Base-by-base conservation (phyloP, 1,140 invertebrate genomes). In the Drosophila pseudoobscura region DNA sequence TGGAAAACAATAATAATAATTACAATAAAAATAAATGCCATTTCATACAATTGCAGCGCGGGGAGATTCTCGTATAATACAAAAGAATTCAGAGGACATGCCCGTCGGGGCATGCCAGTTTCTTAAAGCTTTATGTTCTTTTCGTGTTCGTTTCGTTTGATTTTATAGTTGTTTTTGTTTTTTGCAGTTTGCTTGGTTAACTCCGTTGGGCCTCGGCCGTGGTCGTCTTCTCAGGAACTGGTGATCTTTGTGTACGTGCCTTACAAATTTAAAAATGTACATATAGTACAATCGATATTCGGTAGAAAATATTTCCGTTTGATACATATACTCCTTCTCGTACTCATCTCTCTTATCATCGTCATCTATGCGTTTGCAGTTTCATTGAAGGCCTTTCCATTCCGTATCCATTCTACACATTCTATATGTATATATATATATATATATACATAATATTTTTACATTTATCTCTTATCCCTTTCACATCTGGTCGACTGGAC, bases 121-220 rank as follows among this genome's bases (percentile, higher is more conserved):
- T 78, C 17, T 82, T 85, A 82, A 88, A 88, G 82, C 82, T 87
- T 85, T 73, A 56, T 54, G 66, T 76, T 71, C 49, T 63, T 77
- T 47, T 65, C 73, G 39, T 62, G 50, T 55, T 70, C 58, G 57
- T 46, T 76, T 68, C 54, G 43, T 69, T 61, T 53, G 70, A 62
- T 72, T 54, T 53, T 15, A 46, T 44, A 7, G 22, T 52, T 58
- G 13, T 47, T 24, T 31, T 57, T 43, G 15, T 54, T 47, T 55
- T 53, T 59, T 51, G 44, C 50, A 11, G 57, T 64, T 54, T 58
- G 58, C 26, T 39, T 44, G 60, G 60, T 80, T 54, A 64, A 76
- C 46, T 84, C 51, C 63, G 63, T 64, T 68, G 44, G 39, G 53
- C 47, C 53, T 49, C 39, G 76, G 55, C 58, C 60, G 20, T 66